phyloP scores from a whole-genome alignment of 2,888 invertebrate species.

The Lasioglossum calceatum region DNA sequence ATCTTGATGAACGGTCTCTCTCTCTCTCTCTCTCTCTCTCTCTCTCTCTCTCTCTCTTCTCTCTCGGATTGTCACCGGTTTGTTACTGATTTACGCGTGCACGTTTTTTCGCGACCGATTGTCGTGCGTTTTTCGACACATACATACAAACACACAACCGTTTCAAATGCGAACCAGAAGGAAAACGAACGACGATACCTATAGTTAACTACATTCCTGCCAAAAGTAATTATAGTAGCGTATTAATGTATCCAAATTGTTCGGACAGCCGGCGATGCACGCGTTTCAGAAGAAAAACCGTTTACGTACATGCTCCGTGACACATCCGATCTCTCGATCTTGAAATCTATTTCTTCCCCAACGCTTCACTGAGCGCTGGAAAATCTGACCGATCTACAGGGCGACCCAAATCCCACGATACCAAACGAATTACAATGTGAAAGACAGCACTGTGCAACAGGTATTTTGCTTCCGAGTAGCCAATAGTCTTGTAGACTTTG shows the following conservation, averaged over 20 bases:
- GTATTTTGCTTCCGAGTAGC: not conserved
- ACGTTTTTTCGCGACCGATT: not conserved
- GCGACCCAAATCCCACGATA: not conserved
- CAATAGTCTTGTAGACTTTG: not conserved
- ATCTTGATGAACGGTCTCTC: conserved; percentile 24
- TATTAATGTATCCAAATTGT: conserved; percentile 79
- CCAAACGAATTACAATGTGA: not conserved
- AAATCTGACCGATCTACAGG: conserved; percentile 16
- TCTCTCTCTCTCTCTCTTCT: not conserved
- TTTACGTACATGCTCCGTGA: conserved; percentile 36
- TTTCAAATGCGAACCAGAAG: conserved; percentile 12
- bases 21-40: not conserved
- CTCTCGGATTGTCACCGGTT: conserved; percentile 15
- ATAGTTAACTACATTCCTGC: conserved; percentile 82
- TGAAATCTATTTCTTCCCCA: conserved; percentile 30
- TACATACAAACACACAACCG: conserved; percentile 2
- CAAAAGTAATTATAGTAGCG: conserved; percentile 78
- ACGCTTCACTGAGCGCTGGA: conserved; percentile 30
- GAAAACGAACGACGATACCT: conserved; percentile 32
- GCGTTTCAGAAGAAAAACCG: conserved; percentile 26
- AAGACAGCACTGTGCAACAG: not conserved
- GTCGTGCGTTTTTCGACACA: conserved; percentile 12
- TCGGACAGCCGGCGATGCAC: conserved; percentile 68
- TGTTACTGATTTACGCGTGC: conserved; percentile 30
- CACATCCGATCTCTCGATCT: conserved; percentile 23